Evolutionary conservation across 2,888 invertebrate genomes (phyloP).

Genomic region (Crossocerus cetratus): DNA sequence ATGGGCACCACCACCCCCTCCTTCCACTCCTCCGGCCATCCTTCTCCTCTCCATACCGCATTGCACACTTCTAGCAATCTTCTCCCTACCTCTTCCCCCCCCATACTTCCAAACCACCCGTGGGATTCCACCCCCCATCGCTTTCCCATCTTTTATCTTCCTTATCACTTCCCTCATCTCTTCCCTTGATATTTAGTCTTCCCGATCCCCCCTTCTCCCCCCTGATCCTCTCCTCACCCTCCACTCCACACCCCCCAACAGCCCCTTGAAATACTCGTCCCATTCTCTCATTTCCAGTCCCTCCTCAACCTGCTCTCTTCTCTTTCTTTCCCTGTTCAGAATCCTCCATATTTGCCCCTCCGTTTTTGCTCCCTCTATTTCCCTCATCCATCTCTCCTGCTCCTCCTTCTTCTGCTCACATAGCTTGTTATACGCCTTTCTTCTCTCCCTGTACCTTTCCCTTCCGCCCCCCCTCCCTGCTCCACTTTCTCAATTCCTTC

Average conservation of each 20-base stretch:
- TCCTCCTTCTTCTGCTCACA: not conserved
- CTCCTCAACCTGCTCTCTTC: not conserved
- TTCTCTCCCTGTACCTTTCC: too few relatives aligned
- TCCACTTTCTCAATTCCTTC: not conserved
- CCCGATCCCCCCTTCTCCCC: not conserved
- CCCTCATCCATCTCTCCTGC: not conserved
- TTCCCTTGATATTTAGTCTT: not conserved
- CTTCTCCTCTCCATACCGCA: conserved; percentile 6
- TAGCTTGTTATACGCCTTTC: not conserved
- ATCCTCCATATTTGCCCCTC: not conserved
- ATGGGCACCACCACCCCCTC: conserved; percentile 8
- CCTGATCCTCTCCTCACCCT: not conserved
- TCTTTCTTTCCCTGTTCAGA: not conserved
- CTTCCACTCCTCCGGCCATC: conserved; percentile 12
- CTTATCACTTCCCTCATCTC: not conserved
- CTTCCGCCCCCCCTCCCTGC: not conserved
- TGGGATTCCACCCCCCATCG: not conserved
- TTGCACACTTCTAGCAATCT: not conserved
- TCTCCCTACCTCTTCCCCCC: not conserved
- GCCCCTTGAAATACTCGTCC: not conserved
- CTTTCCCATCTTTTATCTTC: not conserved
- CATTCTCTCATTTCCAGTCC: not conserved
- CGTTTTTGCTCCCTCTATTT: not conserved
- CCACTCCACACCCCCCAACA: not conserved
- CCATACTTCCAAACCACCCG: not conserved